Evolutionary conservation across 2,888 invertebrate species (phyloP), one percentile per base, ranked within the genome.

Genomic region (Pandemis corylana): DNA sequence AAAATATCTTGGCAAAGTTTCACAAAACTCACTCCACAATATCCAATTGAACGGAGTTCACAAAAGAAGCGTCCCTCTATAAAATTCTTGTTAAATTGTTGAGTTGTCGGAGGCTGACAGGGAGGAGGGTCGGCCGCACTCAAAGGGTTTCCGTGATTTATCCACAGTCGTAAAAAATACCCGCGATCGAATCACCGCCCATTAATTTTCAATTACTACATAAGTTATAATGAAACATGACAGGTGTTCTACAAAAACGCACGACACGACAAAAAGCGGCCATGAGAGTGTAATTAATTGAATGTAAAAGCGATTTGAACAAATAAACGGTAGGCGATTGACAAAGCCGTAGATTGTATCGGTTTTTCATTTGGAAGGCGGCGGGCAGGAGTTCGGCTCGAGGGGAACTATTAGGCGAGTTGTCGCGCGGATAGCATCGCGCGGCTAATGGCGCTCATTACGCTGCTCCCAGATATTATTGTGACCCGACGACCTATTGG

Each of bases 131-230:
- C 65, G 59, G 65, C 73, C 28, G 46, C 53, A 67, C 53, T 74
- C 65, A 69, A 74, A 74, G 73, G 69, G 73, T 74, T 69, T 59
- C 53, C 62, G 70, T 75, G 70, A 75, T 75, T 75, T 75, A 75
- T 70, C 74, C 69, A 61, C 74, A 69, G 61, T 61, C 65, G 74
- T 70, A 66, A 74, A 75, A 74, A 75, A 51, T 67, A 74, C 46
- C 68, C 64, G 56, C 66, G 66, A 75, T 75, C 69, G 59, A 75
- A 75, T 70, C 66, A 70, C 36, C 51, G 15, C 6, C 74, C 74
- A 75, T 75, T 75, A 75, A 70, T 75, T 75, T 70, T 70, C 74
- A 70, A 75, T 75, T 66, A 75, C 70, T 75, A 67, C 74, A 75
- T 75, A 70, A 66, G 53, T 70, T 53, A 75, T 66, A 62, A 59